These are phyloP conservation scores for Agrotis segetum DNA, from an alignment of 2,888 invertebrate genomes.

Conservation along the genomic window DNA sequence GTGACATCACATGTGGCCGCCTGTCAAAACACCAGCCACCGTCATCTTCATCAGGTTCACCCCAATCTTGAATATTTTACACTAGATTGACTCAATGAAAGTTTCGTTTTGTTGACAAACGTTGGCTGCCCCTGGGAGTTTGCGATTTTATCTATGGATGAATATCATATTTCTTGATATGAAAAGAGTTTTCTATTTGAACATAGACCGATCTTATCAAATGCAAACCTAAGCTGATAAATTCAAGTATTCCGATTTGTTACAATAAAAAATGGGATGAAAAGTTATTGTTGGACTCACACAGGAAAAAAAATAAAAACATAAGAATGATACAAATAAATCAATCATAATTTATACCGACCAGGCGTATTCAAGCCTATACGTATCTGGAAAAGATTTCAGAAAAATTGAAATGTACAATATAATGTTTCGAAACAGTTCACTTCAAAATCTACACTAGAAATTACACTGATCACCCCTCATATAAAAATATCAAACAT, in stretches of 20 bases:
- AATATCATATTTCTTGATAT: constrained; percentile 45
- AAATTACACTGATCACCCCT: constrained; percentile 41
- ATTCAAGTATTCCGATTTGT: not conserved
- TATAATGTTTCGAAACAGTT: not conserved
- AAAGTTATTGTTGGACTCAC: no score
- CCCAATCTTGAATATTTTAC: constrained; percentile 50
- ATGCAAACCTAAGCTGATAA: not conserved
- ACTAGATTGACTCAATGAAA: constrained; percentile 51
- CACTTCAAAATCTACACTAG: constrained; percentile 11
- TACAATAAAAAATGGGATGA: not conserved
- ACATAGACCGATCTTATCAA: not conserved
- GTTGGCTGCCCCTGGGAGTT: constrained; percentile 14
- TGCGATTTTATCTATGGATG: constrained; percentile 46
- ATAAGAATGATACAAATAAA: no score
- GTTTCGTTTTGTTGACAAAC: constrained; percentile 51
- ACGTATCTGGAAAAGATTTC: no score
- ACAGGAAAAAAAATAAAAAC: no score
- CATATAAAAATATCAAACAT: constrained; percentile 54
- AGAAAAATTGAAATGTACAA: no score
- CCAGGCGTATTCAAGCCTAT: no score
- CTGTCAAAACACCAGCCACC: constrained; percentile 27
- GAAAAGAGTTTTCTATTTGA: constrained; percentile 7
- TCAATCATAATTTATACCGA: no score
- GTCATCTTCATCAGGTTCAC: constrained; percentile 37
- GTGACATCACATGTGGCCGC: constrained; percentile 32